Base-by-base conservation (phyloP, 2,888 invertebrate species). In the Lycocerus yunnanus region DNA sequence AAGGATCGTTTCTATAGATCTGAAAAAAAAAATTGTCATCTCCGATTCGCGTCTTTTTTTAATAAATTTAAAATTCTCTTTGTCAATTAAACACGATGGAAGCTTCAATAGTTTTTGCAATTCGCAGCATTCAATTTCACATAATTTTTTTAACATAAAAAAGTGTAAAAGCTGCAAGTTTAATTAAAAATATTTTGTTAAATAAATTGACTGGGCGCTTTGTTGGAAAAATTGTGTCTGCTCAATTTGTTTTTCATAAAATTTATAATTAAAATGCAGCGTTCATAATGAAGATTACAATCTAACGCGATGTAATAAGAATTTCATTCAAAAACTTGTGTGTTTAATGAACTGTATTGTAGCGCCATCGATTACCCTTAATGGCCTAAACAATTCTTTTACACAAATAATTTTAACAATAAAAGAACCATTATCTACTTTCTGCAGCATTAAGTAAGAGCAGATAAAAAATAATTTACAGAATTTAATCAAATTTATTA, bases 1-100 rank as follows among this genome's bases (percentile, higher is more conserved):
- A 91, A 21, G 88, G 90, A 84, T 91, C 91, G 67, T 85, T 85
- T 73, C 91, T 87, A 79, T 90, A 89, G 79, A 91, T 90, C 91
- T 91, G 88, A 24, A 88, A 88, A 65, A 80, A 80, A 79, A 79
- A 77, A 75, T n/a, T n/a, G n/a, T n/a, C n/a, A 59, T 5, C 16
- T 58, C 2, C 27, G 15, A 70, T 63, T 58, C 58, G 13, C n/a
- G 13, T 20, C n/a, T n/a, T n/a, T 14, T 9, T 16, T 59, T 68
- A 59, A 15, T 59, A 59, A 68, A 68, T 61, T 24, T 24, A 11
- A 24, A 24, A 24, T 18, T 18, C 18, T 3, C 4, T 18, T 2
- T 18, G 2, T 3, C 2, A 2, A 15, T 15, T 15, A 59, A 10
- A 15, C 15, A 15, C 15, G 15, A 11, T 15, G 5, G 15, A 59